Base-by-base conservation (phyloP, 64 coral and sea anemone genomes). In the Acropora yongei region DNA sequence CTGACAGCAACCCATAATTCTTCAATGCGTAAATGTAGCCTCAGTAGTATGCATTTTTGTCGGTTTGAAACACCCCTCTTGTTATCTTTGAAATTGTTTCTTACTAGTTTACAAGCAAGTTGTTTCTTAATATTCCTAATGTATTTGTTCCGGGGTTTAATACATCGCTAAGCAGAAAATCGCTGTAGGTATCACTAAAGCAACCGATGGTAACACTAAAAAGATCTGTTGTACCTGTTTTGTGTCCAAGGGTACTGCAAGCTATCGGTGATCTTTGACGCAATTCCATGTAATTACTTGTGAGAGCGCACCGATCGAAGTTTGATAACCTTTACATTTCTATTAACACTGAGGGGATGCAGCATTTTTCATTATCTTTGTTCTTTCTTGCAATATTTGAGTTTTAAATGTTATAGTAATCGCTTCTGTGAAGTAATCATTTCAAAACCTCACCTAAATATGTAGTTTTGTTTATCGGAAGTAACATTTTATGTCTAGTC, bases 191-290 rank as follows among this genome's bases (percentile, higher is more conserved):
- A 71, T 85, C 44, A 9, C 16, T 13, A 10, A 1, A 55, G 51
- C 51, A 10, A 10, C 51, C 10, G 5, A 5, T 55, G 5, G 60
- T 63, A 13, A 13, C 8, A 13, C 60, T 18, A 14, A 10, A 3
- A 63, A 2, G 11, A 65, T 63, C 45, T 7, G 7, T 85, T 61
- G 20, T 16, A 85, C 16, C 82, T 85, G 82, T 85, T 85, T 85
- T 85, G 82, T 84, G 82, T 85, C 68, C 67, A 46, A 68, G 60
- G 68, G 67, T 49, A 18, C 82, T 44, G 57, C 13, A 82, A 82
- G 12, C 46, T 39, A 71, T 14, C 19, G 13, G 18, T 71, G 18
- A 39, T 85, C 19, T 18, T 65, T 71, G 49, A 71, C 63, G 72
- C 82, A 49, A 85, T 43, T 65, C 82, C 30, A 30, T 30, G 82